Percentiles rank a stretch among this genome's conserved stretches.
phyloP scores from a whole-genome alignment of 2,888 invertebrate species.

The Ditylenchus weischeri region DNA sequence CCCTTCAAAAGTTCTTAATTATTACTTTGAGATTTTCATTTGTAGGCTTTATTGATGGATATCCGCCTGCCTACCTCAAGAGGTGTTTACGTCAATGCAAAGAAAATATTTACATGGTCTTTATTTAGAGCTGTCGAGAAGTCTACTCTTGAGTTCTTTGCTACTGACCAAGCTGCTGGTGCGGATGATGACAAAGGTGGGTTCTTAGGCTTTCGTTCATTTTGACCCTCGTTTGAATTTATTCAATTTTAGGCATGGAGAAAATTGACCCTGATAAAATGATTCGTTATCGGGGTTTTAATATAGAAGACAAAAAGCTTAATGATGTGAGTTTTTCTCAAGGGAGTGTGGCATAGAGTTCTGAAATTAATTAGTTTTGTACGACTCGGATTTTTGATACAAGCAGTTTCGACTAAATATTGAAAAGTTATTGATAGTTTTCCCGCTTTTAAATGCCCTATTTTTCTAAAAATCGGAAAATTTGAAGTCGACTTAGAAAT shows the following conservation, averaged over 20 bases:
- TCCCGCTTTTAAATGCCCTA: background rate
- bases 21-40: background rate
- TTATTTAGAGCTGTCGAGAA: conserved; percentile 6
- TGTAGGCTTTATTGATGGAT: conserved; percentile 68
- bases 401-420: background rate
- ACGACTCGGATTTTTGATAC: too few relatives aligned
- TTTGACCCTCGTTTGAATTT: too few relatives aligned
- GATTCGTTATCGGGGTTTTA: conserved; percentile 84
- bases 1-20: too few relatives aligned
- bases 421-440: background rate
- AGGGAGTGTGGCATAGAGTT: too few relatives aligned
- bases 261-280: conserved; percentile 69
- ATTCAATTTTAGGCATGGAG: background rate
- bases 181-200: background rate
- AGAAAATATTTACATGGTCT: background rate
- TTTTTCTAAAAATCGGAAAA: too few relatives aligned
- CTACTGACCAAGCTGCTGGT: background rate
- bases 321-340: conserved; percentile 33
- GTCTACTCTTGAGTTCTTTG: background rate
- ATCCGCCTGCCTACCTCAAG: conserved; percentile 91
- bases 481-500: too few relatives aligned
- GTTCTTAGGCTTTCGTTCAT: background rate
- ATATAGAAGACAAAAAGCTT: conserved; percentile 58
- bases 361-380: too few relatives aligned
- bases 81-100: conserved; percentile 65